These are phyloP conservation scores for Thermophis baileyi DNA, from an alignment of 2,113 vertebrate species.

Conservation along the genomic window DNA sequence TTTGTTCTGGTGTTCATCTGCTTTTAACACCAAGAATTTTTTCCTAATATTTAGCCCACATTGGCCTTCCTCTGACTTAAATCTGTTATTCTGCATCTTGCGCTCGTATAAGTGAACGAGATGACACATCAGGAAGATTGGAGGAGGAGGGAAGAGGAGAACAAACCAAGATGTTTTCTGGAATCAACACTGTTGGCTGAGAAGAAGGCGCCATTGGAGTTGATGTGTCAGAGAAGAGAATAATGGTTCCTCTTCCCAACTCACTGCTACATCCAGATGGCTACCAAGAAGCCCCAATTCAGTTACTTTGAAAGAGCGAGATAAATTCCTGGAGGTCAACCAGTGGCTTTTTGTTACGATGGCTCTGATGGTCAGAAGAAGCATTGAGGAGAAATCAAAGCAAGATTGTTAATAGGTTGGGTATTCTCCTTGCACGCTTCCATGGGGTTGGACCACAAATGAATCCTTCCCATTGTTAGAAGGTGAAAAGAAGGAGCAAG, in stretches of 20 bases:
- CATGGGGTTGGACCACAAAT: not conserved
- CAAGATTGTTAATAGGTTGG: not conserved
- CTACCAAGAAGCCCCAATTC: not conserved
- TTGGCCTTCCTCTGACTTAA: not conserved
- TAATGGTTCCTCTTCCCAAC: not conserved
- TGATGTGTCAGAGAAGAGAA: not conserved
- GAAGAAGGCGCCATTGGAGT: not conserved
- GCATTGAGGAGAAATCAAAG: not conserved
- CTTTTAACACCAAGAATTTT: not conserved
- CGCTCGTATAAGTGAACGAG: accelerated
- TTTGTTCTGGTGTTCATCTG: not conserved
- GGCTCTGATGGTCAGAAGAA: not conserved
- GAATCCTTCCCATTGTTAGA: not conserved
- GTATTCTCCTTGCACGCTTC: not conserved
- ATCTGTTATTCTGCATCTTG: not conserved
- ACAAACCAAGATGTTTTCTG: not conserved
- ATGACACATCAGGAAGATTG: not conserved
- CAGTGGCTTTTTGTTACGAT: not conserved
- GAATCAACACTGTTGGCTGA: not conserved
- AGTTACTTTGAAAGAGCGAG: not conserved
- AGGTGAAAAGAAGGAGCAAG: no score
- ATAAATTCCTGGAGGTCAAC: not conserved
- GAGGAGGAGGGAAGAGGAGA: not conserved
- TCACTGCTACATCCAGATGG: not conserved
- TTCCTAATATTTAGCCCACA: not conserved